Evolutionary conservation across 1,140 invertebrate species (phyloP).

Genomic region (Drosophila micromelanica): DNA sequence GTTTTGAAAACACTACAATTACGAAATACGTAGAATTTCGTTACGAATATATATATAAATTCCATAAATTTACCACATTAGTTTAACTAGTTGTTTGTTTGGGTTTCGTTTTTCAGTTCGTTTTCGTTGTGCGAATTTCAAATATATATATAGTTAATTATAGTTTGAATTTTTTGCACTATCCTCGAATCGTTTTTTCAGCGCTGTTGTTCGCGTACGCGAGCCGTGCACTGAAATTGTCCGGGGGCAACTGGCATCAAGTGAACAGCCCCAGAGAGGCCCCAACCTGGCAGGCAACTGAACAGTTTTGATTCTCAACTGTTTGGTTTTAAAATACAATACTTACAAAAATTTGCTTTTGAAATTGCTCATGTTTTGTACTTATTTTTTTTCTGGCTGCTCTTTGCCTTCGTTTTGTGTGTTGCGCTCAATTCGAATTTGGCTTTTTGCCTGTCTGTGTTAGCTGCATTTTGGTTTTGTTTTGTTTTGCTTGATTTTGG

Average conservation of each 20-base stretch:
- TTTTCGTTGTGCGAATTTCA: conserved; percentile 51
- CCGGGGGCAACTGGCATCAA: conserved; percentile 74
- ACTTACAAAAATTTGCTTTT: conserved; percentile 61
- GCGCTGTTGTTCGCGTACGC: conserved; percentile 55
- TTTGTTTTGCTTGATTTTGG: conserved; percentile 30
- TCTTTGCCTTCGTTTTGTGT: conserved; percentile 26
- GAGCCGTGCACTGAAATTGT: conserved; percentile 80
- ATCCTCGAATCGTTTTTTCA: conserved; percentile 41
- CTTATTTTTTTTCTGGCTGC: conserved; percentile 12
- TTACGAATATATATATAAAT: neutral
- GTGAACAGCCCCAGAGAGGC: conserved; percentile 55
- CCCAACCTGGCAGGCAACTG: conserved; percentile 46
- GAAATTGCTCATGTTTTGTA: conserved; percentile 23
- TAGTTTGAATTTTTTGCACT: conserved; percentile 1
- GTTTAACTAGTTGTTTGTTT: conserved; percentile 34
- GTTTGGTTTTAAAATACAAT: conserved; percentile 67
- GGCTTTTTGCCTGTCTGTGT: conserved; percentile 41
- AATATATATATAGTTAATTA: conserved; percentile 15
- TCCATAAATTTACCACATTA: conserved; percentile 47
- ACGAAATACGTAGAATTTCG: conserved; percentile 44
- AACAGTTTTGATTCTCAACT: conserved; percentile 49
- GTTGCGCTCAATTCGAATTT: conserved; percentile 47
- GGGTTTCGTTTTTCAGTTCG: conserved; percentile 43
- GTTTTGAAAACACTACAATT: conserved; percentile 56
- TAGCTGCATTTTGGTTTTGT: neutral